These are phyloP conservation scores for Tribolium freemani DNA, from an alignment of 2,888 invertebrate species.

Conservation along the genomic window DNA sequence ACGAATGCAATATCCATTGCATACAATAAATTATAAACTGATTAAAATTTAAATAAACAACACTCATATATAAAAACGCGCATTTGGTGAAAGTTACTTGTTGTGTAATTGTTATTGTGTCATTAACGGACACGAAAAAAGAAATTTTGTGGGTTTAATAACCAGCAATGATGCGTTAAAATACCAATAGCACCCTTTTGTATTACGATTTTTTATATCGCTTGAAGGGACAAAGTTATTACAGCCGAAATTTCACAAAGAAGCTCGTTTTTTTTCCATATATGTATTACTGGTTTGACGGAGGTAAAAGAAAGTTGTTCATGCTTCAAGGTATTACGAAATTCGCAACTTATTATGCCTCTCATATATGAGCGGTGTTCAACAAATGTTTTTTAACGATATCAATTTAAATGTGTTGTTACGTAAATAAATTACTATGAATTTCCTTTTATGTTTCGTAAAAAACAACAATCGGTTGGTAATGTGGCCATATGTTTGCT, in stretches of 20 bases:
- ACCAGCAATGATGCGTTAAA: conserved; percentile 26
- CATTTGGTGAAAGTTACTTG: conserved; percentile 50
- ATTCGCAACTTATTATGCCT: conserved; percentile 51
- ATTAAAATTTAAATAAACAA: conserved; percentile 45
- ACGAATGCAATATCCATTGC: conserved; percentile 5
- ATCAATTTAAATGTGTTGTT: conserved; percentile 46
- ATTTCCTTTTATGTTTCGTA: conserved; percentile 42
- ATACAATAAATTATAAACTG: conserved; percentile 32
- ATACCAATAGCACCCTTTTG: conserved; percentile 10
- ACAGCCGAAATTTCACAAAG: conserved; percentile 20
- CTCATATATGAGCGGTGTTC: conserved; percentile 45
- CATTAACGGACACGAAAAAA: conserved; percentile 36
- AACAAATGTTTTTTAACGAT: conserved; percentile 46
- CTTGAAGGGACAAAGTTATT: not conserved
- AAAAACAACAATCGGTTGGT: conserved; percentile 48
- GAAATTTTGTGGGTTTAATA: conserved; percentile 31
- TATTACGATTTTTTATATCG: not conserved
- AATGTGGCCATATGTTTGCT: conserved; percentile 54
- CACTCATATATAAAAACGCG: conserved; percentile 40
- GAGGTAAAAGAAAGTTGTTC: conserved; percentile 49
- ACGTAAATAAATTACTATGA: conserved; percentile 45
- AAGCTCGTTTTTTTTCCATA: conserved; percentile 20
- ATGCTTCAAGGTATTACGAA: conserved; percentile 47
- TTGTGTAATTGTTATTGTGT: conserved; percentile 46
- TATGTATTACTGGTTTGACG: conserved; percentile 38